These are phyloP conservation scores for Pristis pectinata DNA, from an alignment of 2,797 vertebrate genomes.

Conservation along the genomic window DNA sequence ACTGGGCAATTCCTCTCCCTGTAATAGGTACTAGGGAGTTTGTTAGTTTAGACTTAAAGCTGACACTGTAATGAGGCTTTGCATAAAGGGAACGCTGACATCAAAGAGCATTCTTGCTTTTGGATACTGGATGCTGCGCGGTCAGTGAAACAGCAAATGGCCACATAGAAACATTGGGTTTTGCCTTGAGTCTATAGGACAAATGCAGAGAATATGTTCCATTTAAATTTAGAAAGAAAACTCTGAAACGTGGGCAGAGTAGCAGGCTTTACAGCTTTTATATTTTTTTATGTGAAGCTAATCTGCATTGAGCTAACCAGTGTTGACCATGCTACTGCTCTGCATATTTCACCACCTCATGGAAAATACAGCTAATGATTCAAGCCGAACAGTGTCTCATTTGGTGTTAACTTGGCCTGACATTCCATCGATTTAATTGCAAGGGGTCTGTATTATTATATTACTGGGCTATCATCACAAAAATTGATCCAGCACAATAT, in stretches of 20 bases:
- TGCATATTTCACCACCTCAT: neutral
- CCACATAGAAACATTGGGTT: too few species aligned
- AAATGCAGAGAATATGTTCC: neutral
- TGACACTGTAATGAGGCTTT: neutral
- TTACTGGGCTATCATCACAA: neutral
- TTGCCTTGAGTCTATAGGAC: neutral
- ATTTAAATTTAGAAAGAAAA: neutral
- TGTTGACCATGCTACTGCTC: neutral
- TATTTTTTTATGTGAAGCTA: neutral
- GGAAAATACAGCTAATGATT: neutral
- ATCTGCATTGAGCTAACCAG: neutral
- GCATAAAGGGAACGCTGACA: neutral
- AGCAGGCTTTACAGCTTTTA: neutral
- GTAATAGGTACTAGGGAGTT: neutral
- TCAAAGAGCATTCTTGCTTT: neutral
- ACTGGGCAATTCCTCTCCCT: neutral
- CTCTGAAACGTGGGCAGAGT: neutral
- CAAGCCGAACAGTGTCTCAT: neutral
- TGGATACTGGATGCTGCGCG: neutral
- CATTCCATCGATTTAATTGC: neutral
- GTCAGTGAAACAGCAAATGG: neutral
- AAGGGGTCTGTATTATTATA: neutral
- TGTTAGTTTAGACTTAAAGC: neutral
- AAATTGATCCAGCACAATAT: neutral
- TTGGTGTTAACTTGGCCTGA: neutral